Evolutionary conservation across 2,797 vertebrate species (phyloP).

Genomic region (Sebastes glaucus): DNA sequence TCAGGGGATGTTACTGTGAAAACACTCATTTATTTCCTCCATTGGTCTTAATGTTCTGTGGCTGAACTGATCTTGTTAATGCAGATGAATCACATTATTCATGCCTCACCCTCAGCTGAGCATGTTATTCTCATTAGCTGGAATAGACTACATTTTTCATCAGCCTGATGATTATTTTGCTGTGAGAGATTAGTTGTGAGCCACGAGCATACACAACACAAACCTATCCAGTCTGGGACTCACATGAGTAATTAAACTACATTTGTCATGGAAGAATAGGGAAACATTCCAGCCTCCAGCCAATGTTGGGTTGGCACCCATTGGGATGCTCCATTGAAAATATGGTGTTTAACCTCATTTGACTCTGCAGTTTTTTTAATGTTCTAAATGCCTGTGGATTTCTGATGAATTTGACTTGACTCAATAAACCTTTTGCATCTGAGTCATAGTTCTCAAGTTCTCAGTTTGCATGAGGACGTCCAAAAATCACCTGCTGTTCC

Average conservation of each 20-base stretch:
- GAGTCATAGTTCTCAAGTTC: not conserved
- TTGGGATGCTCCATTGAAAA: not conserved
- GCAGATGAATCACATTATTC: constrained; percentile 69
- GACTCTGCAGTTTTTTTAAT: not conserved
- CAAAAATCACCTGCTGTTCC: not conserved
- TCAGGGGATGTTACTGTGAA: constrained; percentile 56
- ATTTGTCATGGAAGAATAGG: constrained; percentile 39
- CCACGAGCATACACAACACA: constrained; percentile 22
- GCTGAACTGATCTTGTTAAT: constrained; percentile 51
- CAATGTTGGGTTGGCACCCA: not conserved
- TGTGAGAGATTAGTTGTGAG: constrained; percentile 51
- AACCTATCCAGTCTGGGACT: constrained; percentile 15
- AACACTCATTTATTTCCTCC: constrained; percentile 65
- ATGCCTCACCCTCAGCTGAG: constrained; percentile 60
- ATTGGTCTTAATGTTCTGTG: constrained; percentile 51
- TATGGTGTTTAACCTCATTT: not conserved
- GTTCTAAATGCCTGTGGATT: not conserved
- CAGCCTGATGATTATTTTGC: constrained; percentile 50
- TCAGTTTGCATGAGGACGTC: not conserved
- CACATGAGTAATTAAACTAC: constrained; percentile 47
- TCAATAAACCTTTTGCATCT: not conserved
- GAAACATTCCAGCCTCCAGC: not conserved
- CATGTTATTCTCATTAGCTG: constrained; percentile 66
- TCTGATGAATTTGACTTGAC: not conserved
- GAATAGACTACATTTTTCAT: constrained; percentile 51